These are phyloP conservation scores for Pseudochromis fuscus DNA, from an alignment of 2,797 vertebrate species.

Conservation along the genomic window DNA sequence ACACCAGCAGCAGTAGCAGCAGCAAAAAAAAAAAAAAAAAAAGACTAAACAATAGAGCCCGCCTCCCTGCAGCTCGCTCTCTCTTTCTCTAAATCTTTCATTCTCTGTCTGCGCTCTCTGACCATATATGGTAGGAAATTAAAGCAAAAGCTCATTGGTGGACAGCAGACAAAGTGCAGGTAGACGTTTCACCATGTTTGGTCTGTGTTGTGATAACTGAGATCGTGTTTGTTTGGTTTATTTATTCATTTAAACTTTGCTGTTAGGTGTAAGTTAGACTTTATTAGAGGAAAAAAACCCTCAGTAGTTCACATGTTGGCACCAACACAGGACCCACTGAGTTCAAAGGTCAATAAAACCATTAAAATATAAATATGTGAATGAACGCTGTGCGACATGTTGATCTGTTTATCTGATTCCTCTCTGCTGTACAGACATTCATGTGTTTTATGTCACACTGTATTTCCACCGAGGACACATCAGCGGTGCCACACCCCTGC, in stretches of 20 bases:
- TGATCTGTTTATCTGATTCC: background rate
- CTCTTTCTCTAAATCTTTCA: conserved; percentile 43
- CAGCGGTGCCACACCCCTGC: conserved; percentile 52
- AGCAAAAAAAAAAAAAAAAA: conserved; percentile 2
- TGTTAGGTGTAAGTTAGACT: background rate
- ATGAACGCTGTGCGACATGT: background rate
- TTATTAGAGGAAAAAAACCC: background rate
- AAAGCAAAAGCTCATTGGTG: conserved; percentile 71
- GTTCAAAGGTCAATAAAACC: background rate
- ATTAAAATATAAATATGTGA: background rate
- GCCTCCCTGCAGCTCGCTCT: conserved; percentile 56
- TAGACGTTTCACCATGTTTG: conserved; percentile 48
- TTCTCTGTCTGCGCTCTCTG: conserved; percentile 54
- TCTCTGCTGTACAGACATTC: background rate
- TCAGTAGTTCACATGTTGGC: background rate
- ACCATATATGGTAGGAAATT: conserved; percentile 83
- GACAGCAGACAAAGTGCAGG: conserved; percentile 46
- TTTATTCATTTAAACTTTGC: background rate
- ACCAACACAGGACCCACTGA: background rate
- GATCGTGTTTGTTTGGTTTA: background rate
- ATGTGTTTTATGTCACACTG: conserved; percentile 26
- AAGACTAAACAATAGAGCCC: conserved; percentile 54
- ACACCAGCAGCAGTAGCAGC: no score
- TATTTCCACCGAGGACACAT: conserved; percentile 41
- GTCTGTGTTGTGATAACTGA: background rate